A percentile compares a stretch with the other conserved stretches of the same genome.
These are phyloP conservation scores for Boloria euphrosyne DNA, from an alignment of 2,888 invertebrate species.

Conservation along the genomic window DNA sequence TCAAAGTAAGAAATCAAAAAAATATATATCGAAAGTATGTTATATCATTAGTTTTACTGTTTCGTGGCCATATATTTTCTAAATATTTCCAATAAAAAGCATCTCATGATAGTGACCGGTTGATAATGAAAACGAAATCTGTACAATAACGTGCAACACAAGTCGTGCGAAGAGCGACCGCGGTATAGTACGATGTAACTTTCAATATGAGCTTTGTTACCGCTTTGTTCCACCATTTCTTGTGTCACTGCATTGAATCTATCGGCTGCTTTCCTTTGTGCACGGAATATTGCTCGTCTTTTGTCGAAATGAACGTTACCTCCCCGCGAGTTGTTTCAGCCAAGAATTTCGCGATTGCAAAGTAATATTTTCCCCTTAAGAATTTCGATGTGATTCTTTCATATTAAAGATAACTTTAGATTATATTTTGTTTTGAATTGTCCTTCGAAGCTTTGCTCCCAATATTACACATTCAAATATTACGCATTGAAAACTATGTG, in stretches of 20 bases:
- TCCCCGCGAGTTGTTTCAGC: slow-evolving; percentile 79
- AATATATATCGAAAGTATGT: too few relatives aligned
- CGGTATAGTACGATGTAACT: slow-evolving; percentile 58
- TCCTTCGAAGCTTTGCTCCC: slow-evolving; percentile 63
- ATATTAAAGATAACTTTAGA: slow-evolving; percentile 75
- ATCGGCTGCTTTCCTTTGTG: slow-evolving; percentile 81
- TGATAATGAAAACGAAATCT: not conserved
- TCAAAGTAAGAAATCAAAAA: too few relatives aligned
- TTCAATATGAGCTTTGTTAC: slow-evolving; percentile 80
- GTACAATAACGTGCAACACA: slow-evolving; percentile 10
- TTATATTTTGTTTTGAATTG: slow-evolving; percentile 71
- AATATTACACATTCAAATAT: slow-evolving; percentile 48
- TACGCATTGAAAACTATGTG: too few relatives aligned
- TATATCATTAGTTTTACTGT: too few relatives aligned
- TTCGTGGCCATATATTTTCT: too few relatives aligned
- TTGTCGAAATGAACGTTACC: slow-evolving; percentile 81
- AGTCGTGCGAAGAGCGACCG: slow-evolving; percentile 41
- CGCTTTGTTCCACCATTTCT: slow-evolving; percentile 78
- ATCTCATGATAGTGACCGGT: not conserved
- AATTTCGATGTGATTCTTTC: slow-evolving; percentile 80
- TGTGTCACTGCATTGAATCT: slow-evolving; percentile 83
- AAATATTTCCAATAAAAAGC: too few relatives aligned
- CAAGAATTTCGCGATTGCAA: slow-evolving; percentile 80
- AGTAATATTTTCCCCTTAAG: slow-evolving; percentile 81
- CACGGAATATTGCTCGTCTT: slow-evolving; percentile 81